These are phyloP conservation scores for Pocillopora damicornis DNA, from an alignment of 64 coral and sea anemone genomes.

Conservation along the genomic window DNA sequence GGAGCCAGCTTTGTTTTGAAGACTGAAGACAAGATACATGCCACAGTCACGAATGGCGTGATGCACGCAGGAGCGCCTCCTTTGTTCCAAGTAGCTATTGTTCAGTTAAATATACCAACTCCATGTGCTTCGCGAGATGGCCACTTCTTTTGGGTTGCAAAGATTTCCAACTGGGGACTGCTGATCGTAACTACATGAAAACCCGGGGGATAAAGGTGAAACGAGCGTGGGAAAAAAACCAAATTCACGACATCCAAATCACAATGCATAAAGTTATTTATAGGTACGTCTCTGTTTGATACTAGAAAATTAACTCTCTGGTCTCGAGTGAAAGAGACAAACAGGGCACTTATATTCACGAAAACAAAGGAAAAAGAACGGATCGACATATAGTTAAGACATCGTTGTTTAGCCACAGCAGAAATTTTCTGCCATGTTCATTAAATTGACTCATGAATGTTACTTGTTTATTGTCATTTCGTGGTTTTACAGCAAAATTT, in stretches of 20 bases:
- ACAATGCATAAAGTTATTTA: neutral
- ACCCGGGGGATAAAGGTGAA: neutral
- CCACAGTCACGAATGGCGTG: constrained; percentile 23
- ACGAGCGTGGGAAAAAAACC: constrained; percentile 19
- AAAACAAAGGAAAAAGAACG: neutral
- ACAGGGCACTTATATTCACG: neutral
- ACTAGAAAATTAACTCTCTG: neutral
- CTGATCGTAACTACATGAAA: neutral
- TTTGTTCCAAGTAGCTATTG: constrained; percentile 7
- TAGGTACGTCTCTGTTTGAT: neutral
- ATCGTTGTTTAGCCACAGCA: no score
- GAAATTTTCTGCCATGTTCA: no score
- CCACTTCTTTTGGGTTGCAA: constrained; percentile 21
- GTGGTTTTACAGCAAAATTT: no score
- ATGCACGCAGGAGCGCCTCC: neutral
- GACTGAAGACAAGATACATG: neutral
- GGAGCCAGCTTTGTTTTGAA: neutral
- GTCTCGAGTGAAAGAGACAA: neutral
- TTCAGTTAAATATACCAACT: constrained; percentile 37
- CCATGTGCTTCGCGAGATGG: constrained; percentile 27
- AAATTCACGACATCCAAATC: neutral
- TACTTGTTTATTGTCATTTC: no score
- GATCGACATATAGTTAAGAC: no score
- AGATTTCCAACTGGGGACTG: constrained; percentile 31
- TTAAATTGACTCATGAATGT: no score